Conservation (phyloP, 2,888 invertebrate species). For the Tetranychus piercei region DNA sequence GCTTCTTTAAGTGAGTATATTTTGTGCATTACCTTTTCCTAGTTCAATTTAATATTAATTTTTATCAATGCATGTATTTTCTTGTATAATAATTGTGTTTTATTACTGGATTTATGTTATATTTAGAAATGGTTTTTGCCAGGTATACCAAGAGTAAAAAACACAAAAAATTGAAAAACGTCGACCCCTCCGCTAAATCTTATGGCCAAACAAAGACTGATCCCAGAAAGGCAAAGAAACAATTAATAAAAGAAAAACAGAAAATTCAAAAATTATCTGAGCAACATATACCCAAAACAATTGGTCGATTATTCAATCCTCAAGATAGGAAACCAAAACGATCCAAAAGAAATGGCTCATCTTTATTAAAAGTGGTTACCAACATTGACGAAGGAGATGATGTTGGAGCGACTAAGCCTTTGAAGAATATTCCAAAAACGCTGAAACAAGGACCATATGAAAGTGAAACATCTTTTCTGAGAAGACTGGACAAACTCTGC, state of each 20-base stretch:
- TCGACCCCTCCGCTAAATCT: neutral
- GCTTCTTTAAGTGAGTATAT: too few species aligned
- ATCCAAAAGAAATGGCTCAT: neutral
- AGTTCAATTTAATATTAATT: too few species aligned
- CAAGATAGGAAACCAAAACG: neutral
- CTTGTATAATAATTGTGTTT: neutral
- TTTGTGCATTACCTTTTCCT: too few species aligned
- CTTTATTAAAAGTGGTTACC: neutral
- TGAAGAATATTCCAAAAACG: neutral
- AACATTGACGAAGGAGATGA: neutral
- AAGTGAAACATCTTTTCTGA: neutral
- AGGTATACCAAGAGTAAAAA: neutral
- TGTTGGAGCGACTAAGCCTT: neutral
- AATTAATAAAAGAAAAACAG: neutral
- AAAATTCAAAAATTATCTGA: conserved; percentile 1
- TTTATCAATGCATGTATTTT: neutral
- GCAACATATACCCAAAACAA: conserved; percentile 5
- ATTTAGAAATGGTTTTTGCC: neutral
- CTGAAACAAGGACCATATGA: conserved; percentile 4
- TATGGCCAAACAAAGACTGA: neutral
- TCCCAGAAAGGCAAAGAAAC: neutral
- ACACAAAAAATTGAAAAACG: neutral
- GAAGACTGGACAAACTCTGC: neutral
- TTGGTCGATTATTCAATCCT: neutral
- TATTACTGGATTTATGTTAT: neutral